Percentiles rank a stretch among this genome's conserved stretches.
These are phyloP conservation scores for Anas platyrhynchos DNA, from an alignment of 2,113 vertebrate genomes.

Conservation along the genomic window DNA sequence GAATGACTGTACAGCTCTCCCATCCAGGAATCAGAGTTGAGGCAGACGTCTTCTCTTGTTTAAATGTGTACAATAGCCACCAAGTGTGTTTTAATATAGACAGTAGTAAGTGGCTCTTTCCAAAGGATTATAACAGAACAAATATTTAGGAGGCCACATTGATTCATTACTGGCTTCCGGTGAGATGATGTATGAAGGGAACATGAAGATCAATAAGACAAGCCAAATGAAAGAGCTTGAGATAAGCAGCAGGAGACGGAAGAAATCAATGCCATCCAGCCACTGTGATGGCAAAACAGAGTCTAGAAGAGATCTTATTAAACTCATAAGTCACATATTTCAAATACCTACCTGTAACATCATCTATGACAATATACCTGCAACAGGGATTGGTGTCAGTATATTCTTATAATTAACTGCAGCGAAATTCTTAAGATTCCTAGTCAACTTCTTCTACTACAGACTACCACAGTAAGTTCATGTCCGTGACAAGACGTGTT, in stretches of 20 bases:
- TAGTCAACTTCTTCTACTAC: background rate
- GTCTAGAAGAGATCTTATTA: background rate
- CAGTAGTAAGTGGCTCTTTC: background rate
- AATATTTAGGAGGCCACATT: slow-evolving; percentile 4
- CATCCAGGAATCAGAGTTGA: background rate
- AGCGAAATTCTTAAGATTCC: background rate
- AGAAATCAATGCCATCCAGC: slow-evolving; percentile 43
- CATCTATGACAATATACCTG: background rate
- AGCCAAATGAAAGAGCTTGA: slow-evolving; percentile 22
- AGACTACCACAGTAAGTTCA: background rate
- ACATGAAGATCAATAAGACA: slow-evolving; percentile 38
- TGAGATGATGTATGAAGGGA: slow-evolving; percentile 39
- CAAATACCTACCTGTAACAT: background rate
- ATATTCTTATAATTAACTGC: background rate
- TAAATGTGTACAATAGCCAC: background rate
- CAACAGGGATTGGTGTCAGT: background rate
- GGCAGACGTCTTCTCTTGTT: background rate
- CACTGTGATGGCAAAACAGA: background rate
- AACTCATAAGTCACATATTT: background rate
- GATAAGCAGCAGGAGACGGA: slow-evolving; percentile 2
- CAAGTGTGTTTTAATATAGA: background rate
- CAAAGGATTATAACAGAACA: background rate
- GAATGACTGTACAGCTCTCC: background rate
- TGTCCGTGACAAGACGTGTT: background rate
- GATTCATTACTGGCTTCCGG: slow-evolving; percentile 26